phyloP scores from a whole-genome alignment of 92 coral and sea anemone species.

The Bergia sp. region DNA sequence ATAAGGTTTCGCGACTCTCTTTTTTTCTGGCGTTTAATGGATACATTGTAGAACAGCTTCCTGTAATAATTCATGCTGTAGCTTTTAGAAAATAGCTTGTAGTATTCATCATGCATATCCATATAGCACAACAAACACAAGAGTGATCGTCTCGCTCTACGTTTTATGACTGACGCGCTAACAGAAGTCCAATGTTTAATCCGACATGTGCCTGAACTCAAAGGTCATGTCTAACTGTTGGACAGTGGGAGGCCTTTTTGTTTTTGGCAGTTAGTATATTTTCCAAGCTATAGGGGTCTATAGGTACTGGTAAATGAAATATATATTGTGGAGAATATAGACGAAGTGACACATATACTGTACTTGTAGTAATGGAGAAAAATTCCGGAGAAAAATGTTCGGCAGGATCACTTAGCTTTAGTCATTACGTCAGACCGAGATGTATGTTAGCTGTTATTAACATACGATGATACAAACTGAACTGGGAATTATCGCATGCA shows the following conservation, averaged over 20 bases:
- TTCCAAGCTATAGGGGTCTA: not conserved
- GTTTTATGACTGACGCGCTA: not conserved
- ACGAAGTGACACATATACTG: not conserved
- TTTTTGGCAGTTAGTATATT: not conserved
- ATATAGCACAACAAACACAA: not conserved
- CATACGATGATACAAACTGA: no score
- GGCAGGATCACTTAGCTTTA: no score
- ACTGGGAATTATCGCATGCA: no score
- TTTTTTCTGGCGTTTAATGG: not conserved
- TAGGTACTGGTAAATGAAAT: not conserved
- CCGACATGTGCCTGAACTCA: not conserved
- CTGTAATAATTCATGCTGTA: not conserved
- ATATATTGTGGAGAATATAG: not conserved
- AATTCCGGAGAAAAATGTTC: no score
- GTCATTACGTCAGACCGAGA: no score
- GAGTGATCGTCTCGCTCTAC: not conserved
- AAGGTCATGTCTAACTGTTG: constrained; percentile 6
- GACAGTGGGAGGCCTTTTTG: not conserved
- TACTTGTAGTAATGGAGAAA: no score
- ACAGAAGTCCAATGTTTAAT: not conserved
- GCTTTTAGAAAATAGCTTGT: not conserved
- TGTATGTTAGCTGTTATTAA: not conserved
- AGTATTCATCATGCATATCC: not conserved
- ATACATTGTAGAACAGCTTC: not conserved
- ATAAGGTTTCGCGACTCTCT: not conserved